Conservation (phyloP, 2,113 vertebrate genomes). For the Calyptommatus sinebrachiatus region DNA sequence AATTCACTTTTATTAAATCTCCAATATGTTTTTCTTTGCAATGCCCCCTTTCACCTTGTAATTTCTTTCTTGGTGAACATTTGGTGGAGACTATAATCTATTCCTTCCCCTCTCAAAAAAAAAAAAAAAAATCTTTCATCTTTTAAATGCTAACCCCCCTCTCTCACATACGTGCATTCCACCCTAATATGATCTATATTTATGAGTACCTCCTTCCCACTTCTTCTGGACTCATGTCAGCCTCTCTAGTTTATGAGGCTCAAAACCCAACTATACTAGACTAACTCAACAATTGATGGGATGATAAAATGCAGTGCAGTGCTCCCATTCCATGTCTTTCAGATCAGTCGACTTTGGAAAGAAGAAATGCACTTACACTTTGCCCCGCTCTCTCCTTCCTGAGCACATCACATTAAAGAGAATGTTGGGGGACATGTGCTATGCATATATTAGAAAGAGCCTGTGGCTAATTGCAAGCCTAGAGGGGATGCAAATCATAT, state of each 20-base stretch:
- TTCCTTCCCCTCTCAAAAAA: not conserved
- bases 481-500: slow-evolving; percentile 41
- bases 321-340: not conserved
- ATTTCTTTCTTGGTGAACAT: not conserved
- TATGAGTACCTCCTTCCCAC: not conserved
- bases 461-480: slow-evolving; percentile 35
- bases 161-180: no score
- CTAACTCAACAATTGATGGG: not conserved
- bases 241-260: not conserved
- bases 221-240: not conserved
- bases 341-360: not conserved
- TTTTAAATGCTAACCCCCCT: not conserved
- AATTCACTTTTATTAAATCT: not conserved
- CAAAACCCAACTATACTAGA: not conserved
- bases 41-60: not conserved
- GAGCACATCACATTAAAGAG: slow-evolving; percentile 5
- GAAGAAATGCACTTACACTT: slow-evolving; percentile 7
- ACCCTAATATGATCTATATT: not conserved
- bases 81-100: not conserved
- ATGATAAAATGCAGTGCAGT: not conserved
- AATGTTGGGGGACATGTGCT: slow-evolving; percentile 5
- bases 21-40: not conserved
- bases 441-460: slow-evolving; percentile 32
- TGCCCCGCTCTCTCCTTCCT: slow-evolving; percentile 9
- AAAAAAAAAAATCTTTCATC: not conserved